Base-by-base conservation (phyloP, 2,797 vertebrate genomes). In the Macropodus opercularis region DNA sequence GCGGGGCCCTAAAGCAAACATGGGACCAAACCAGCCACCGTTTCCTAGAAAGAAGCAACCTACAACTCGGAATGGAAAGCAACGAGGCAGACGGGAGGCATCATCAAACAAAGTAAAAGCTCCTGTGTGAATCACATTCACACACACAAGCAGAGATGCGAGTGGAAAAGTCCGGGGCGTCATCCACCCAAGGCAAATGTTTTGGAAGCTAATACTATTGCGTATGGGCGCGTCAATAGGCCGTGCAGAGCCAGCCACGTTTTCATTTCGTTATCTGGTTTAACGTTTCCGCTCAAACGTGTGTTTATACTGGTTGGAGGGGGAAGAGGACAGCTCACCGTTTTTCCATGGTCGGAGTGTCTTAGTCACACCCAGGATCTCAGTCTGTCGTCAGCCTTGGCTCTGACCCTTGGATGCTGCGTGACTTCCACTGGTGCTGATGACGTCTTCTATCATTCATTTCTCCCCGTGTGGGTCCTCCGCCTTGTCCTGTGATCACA, bases 51-150 rank as follows among this genome's bases (percentile, higher is more conserved):
- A 83, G 79, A 85, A 36, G 36, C 75, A 68, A 62, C 80, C 77
- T 69, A 71, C 31, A 27, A 75, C 71, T 84, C 21, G 59, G 83
- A 87, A 89, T 87, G 81, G 85, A 90, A 88, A 90, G 79, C 72
- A 77, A 80, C 54, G 31, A 80, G 79, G 70, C 72, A 83, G 84
- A 87, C 78, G 75, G 83, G 76, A 77, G 77, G 81, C 72, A 77
- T 89, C 80, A 85, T 89, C 89, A 92, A 91, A 92, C 88, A 92
- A 90, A 92, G 90, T 83, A 90, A 90, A 90, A 83, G 80, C 80
- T 83, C 75, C 74, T 82, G 63, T 87, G 83, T 87, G 79, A 87
- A 71, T 81, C 44, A 64, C 63, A 60, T 42, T 68, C 43, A 58
- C 23, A 69, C 36, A 75, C 47, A 54, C 31, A 18, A 18, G 19